phyloP scores from a whole-genome alignment of 1,140 invertebrate genomes.

The Artemia franciscana region DNA sequence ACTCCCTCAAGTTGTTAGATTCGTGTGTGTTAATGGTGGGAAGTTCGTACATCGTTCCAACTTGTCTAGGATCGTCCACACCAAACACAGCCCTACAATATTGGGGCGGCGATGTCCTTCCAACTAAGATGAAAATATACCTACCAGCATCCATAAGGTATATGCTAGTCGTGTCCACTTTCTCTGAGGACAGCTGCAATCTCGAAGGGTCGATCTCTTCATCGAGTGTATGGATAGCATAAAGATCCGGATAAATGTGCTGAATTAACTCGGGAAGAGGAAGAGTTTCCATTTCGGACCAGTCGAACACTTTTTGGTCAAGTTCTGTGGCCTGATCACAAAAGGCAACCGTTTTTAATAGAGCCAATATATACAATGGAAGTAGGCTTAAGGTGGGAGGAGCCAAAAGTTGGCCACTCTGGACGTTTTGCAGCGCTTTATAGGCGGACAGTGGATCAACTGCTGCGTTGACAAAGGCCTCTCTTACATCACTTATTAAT shows the following conservation, averaged over 20 bases:
- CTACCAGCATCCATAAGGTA: conserved; percentile 76
- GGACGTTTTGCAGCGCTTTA: conserved; percentile 36
- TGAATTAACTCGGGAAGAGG: conserved; percentile 60
- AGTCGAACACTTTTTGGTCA: conserved; percentile 75
- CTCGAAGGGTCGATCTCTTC: conserved; percentile 30
- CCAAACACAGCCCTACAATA: conserved; percentile 46
- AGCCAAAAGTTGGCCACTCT: conserved; percentile 37
- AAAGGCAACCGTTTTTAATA: conserved; percentile 81
- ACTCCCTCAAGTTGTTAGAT: conserved; percentile 48
- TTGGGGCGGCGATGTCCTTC: conserved; percentile 46
- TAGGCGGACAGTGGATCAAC: conserved; percentile 72
- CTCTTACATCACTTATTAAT: conserved; percentile 69
- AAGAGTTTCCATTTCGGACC: conserved; percentile 78
- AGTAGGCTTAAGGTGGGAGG: conserved; percentile 49
- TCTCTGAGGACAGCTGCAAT: conserved; percentile 36
- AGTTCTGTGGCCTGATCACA: conserved; percentile 59
- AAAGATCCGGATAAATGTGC: conserved; percentile 76
- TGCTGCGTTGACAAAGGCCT: conserved; percentile 85
- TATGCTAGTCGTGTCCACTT: conserved; percentile 60
- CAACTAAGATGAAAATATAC: conserved; percentile 62
- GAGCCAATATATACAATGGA: conserved; percentile 67
- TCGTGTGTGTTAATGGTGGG: conserved; percentile 49
- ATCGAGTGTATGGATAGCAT: conserved; percentile 56
- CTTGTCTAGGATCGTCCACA: conserved; percentile 27
- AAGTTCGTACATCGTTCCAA: conserved; percentile 29